Conservation (phyloP, 2,113 vertebrate species). For the Poecilia latipinna region DNA sequence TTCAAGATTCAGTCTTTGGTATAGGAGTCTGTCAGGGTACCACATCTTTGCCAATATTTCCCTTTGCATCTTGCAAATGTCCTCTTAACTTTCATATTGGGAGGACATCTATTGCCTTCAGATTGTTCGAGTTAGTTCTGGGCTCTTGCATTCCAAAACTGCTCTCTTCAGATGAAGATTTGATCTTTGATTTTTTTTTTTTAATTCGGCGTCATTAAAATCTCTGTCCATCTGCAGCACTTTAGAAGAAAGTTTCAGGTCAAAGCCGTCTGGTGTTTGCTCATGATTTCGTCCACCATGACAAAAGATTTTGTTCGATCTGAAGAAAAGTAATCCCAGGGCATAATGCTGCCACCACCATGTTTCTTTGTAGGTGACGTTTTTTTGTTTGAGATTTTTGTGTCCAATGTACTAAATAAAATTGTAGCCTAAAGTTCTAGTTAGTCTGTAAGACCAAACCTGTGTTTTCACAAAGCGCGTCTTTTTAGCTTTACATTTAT, state of each 20-base stretch:
- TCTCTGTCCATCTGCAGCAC: background rate
- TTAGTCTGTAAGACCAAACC: too few relatives aligned
- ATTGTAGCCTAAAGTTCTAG: too few relatives aligned
- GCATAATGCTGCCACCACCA: background rate
- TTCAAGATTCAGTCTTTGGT: background rate
- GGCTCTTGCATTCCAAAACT: background rate
- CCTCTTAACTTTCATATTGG: too few relatives aligned
- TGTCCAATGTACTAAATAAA: too few relatives aligned
- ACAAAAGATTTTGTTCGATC: background rate
- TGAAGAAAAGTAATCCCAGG: background rate
- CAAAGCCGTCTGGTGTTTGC: background rate
- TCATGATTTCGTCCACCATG: background rate
- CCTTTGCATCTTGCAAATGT: background rate
- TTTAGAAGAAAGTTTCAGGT: background rate
- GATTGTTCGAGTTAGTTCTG: too few relatives aligned
- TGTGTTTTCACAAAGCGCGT: too few relatives aligned
- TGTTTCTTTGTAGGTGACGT: background rate
- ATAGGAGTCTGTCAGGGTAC: background rate
- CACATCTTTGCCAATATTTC: background rate
- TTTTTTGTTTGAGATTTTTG: background rate
- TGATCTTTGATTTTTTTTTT: too few relatives aligned
- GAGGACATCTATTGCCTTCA: too few relatives aligned
- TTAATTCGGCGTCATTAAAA: background rate
- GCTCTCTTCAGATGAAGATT: background rate
- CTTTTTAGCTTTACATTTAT: too few relatives aligned